These are phyloP conservation scores for Hydrochoerus hydrochaeris DNA, from an alignment of 2,113 vertebrate genomes.

Conservation along the genomic window DNA sequence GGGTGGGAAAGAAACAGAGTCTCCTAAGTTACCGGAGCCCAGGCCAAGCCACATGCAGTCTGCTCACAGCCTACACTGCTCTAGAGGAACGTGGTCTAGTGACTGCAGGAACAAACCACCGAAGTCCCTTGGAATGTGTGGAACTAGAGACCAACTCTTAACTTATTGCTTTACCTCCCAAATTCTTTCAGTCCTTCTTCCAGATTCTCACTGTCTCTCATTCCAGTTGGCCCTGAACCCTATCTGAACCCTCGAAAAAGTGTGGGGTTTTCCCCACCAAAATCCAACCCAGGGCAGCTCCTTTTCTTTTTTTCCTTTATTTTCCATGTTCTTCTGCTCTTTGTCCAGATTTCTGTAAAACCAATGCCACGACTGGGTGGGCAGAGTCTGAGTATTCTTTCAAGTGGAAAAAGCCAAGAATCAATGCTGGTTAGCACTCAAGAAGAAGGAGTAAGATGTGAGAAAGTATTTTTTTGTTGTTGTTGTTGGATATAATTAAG, in stretches of 20 bases:
- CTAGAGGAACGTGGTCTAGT: not conserved
- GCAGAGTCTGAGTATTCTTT: not conserved
- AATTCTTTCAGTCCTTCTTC: not conserved
- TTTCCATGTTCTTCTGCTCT: not conserved
- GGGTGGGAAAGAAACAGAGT: not conserved
- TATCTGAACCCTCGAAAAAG: not conserved
- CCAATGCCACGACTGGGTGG: not conserved
- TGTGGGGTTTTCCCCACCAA: not conserved
- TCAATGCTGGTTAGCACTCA: not conserved
- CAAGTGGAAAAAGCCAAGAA: not conserved
- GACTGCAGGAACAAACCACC: not conserved
- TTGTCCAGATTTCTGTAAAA: not conserved
- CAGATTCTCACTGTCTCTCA: not conserved
- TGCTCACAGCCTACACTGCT: not conserved
- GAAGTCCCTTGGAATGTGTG: not conserved
- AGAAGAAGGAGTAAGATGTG: not conserved
- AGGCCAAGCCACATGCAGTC: not conserved
- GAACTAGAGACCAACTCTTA: not conserved
- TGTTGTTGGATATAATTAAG: not conserved
- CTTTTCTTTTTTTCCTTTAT: not conserved
- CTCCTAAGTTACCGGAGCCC: not conserved
- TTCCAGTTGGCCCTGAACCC: not conserved
- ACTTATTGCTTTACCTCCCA: not conserved
- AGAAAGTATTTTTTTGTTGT: not conserved
- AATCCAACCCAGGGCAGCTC: accelerated